Evolutionary conservation across 2,888 invertebrate genomes (phyloP).

Genomic region (Stenodema calcarata): DNA sequence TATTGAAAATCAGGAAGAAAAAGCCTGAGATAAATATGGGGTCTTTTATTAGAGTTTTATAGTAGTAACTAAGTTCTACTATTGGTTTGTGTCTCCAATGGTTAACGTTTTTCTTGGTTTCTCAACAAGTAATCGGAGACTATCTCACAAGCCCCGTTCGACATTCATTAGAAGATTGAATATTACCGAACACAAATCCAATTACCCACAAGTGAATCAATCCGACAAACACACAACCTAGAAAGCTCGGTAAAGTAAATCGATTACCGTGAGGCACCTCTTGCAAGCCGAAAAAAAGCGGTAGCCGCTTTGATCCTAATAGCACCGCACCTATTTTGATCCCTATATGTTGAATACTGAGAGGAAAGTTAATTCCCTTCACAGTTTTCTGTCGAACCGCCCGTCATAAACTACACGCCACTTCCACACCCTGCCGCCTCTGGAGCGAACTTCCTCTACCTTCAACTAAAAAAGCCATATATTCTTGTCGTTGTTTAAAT

Average conservation of each 20-base stretch:
- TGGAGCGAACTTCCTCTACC: neutral
- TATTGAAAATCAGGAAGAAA: too few relatives aligned
- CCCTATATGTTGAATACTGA: conserved; percentile 5
- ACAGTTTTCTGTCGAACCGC: conserved; percentile 23
- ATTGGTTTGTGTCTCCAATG: too few relatives aligned
- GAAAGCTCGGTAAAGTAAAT: neutral
- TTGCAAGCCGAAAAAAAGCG: neutral
- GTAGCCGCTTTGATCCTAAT: conserved; percentile 27
- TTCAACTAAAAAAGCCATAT: conserved; percentile 42
- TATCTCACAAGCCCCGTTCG: too few relatives aligned
- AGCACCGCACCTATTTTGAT: conserved; percentile 22
- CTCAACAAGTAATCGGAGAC: too few relatives aligned
- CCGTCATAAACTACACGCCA: conserved; percentile 22
- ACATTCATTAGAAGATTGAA: neutral
- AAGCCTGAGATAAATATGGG: too few relatives aligned
- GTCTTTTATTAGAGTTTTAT: too few relatives aligned
- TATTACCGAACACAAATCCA: neutral
- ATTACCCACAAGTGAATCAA: conserved; percentile 16
- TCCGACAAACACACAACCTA: conserved; percentile 7
- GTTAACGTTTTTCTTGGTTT: too few relatives aligned
- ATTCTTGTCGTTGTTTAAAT: conserved; percentile 46
- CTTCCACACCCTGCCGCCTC: conserved; percentile 30
- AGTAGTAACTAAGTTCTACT: too few relatives aligned
- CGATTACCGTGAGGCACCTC: neutral
- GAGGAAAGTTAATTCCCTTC: conserved; percentile 31